Evolutionary conservation across 2,113 vertebrate species (phyloP), one percentile per base, ranked within the genome.

Genomic region (Cyanoderma ruficeps): DNA sequence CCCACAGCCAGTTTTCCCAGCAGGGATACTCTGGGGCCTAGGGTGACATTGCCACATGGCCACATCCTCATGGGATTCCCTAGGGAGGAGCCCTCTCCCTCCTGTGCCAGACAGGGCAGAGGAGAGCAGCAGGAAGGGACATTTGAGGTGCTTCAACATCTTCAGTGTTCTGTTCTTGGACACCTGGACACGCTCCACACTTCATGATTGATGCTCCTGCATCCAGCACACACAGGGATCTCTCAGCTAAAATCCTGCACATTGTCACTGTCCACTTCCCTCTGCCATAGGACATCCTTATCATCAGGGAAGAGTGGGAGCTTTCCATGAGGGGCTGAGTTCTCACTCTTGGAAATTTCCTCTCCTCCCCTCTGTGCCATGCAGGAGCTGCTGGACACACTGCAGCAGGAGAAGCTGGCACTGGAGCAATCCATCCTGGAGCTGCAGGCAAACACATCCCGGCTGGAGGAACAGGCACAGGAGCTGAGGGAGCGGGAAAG

Each of bases 401-500:
- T 98, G 87, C 97, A 97, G 86, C 88, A 56, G 93, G 98, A 99
- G 89, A 98, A 98, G 88, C 96, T 97, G 87, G 95, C 41, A 19
- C 95, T 98, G 91, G 97, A 99, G 75, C 95, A 92, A 72, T 86
- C 84, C 2, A 64, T 96, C 1, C 78, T 59, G 1, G 95, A 98
- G 71, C 96, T 99, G 72, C 96, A 88, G 67, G 93, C 71, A 1
- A 97, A 88, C 0, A n/a, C 98, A 69, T 71, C 95, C 4, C 93
- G 91, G 79, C 97, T 99, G 91, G 96, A 97, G 33, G 94, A 94
- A 72, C 88, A 97, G 55, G 64, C 97, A 3, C 84, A 33, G 57
- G 95, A 98, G 90, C 96, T 98, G 64, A 93, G 47, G 69, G 97
- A 99, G 90, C 98, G 97, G 68, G 98, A 99, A 87, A 98, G 94